A percentile compares a stretch with the other conserved stretches of the same genome.
phyloP scores from a whole-genome alignment of 2,113 vertebrate species.

The Protomyctophum bolini region DNA sequence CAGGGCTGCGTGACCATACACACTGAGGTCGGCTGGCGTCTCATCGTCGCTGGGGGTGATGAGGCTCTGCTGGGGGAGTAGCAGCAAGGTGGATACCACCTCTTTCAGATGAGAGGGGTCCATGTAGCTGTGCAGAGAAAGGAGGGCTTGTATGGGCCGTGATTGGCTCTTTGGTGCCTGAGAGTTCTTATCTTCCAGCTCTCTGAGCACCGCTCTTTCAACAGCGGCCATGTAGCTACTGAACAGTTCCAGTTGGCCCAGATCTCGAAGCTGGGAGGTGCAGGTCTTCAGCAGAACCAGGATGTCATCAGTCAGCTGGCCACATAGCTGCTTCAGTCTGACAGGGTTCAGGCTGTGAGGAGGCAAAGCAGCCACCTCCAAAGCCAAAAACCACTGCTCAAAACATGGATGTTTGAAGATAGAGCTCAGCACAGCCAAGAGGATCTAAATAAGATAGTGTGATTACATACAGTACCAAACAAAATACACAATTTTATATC shows the following conservation, averaged over 20 bases:
- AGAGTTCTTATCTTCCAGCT: conserved; percentile 61
- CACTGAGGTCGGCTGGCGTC: conserved; percentile 69
- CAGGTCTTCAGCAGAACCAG: conserved; percentile 78
- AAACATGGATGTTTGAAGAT: conserved; percentile 86
- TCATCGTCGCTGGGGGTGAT: conserved; percentile 42
- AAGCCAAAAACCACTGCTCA: conserved; percentile 90
- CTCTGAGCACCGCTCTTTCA: conserved; percentile 76
- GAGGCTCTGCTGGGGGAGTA: conserved; percentile 80
- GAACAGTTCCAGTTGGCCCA: conserved; percentile 66
- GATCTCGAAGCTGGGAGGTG: conserved; percentile 67
- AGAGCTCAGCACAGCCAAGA: conserved; percentile 74
- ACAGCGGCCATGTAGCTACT: conserved; percentile 75
- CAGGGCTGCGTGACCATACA: conserved; percentile 80
- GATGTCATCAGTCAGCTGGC: conserved; percentile 73
- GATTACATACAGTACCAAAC: not conserved
- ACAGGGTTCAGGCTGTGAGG: conserved; percentile 82
- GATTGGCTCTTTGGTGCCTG: conserved; percentile 49
- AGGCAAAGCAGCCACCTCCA: conserved; percentile 81
- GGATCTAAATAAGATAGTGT: conserved; percentile 68
- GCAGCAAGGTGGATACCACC: conserved; percentile 80
- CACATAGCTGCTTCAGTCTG: conserved; percentile 80
- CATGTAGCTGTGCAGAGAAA: conserved; percentile 82
- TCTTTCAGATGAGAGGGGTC: conserved; percentile 73
- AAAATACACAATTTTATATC: too few relatives aligned
- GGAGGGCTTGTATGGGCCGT: conserved; percentile 79